Evolutionary conservation across 1,140 invertebrate genomes (phyloP).

Genomic region (Bombus waltoni): DNA sequence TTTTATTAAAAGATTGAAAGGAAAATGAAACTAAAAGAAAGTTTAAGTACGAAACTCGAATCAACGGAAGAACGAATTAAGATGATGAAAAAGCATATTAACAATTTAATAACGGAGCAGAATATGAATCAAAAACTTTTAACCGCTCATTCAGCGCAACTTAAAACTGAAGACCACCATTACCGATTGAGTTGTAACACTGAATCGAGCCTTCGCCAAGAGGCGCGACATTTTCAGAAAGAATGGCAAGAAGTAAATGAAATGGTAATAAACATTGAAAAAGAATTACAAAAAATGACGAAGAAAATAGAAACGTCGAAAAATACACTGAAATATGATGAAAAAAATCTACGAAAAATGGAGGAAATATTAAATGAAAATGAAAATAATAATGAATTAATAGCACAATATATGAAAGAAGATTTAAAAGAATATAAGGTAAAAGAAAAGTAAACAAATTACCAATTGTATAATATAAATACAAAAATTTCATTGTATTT

Average conservation of each 20-base stretch:
- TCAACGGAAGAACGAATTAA: constrained; percentile 67
- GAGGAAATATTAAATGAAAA: constrained; percentile 85
- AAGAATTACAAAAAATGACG: constrained; percentile 79
- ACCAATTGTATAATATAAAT: background rate
- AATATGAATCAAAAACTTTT: constrained; percentile 82
- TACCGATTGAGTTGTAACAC: constrained; percentile 82
- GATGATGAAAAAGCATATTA: constrained; percentile 67
- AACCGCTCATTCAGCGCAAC: constrained; percentile 84
- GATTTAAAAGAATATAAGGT: constrained; percentile 86
- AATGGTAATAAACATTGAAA: constrained; percentile 74
- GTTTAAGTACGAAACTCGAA: constrained; percentile 70
- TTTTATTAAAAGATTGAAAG: constrained; percentile 71
- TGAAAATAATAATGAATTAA: constrained; percentile 84
- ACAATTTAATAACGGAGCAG: constrained; percentile 67
- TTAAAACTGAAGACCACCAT: constrained; percentile 85
- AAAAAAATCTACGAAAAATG: constrained; percentile 85
- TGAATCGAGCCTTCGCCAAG: constrained; percentile 81
- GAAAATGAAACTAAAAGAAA: constrained; percentile 72
- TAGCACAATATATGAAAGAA: constrained; percentile 86
- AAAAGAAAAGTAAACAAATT: background rate
- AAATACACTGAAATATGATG: constrained; percentile 84
- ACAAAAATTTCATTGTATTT: background rate
- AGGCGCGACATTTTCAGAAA: constrained; percentile 82
- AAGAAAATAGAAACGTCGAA: constrained; percentile 85
- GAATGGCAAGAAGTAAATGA: constrained; percentile 80